These are phyloP conservation scores for Trichomalopsis sarcophagae DNA, from an alignment of 1,140 invertebrate species.

Conservation along the genomic window DNA sequence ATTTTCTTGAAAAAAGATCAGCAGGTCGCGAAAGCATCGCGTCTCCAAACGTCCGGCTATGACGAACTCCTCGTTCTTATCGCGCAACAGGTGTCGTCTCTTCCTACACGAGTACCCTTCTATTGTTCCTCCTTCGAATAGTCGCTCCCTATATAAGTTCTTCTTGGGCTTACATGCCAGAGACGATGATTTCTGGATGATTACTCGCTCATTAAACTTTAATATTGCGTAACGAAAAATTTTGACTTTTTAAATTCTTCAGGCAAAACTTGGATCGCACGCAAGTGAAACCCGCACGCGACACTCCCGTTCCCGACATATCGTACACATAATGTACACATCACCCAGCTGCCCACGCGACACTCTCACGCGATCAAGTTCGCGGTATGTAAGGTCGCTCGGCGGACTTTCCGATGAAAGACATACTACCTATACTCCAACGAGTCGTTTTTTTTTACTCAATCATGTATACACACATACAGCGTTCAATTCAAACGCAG, in stretches of 20 bases:
- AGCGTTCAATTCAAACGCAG: too few species aligned
- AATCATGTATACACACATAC: too few species aligned
- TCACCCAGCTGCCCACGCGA: too few species aligned
- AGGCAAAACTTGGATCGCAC: neutral
- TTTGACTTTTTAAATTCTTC: too few species aligned
- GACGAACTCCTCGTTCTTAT: neutral
- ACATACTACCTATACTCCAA: neutral
- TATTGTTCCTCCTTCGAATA: neutral
- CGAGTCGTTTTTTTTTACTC: too few species aligned
- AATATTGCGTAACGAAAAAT: too few species aligned
- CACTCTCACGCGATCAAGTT: neutral
- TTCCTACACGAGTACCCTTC: neutral
- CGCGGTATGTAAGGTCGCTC: too few species aligned
- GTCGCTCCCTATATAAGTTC: neutral
- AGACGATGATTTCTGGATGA: too few species aligned
- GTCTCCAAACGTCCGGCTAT: neutral
- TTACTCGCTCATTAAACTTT: too few species aligned
- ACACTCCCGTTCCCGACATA: neutral
- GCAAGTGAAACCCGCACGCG: neutral
- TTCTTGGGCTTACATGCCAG: too few species aligned
- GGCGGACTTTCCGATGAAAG: neutral
- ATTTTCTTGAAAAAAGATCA: too few species aligned
- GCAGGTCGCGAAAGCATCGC: neutral
- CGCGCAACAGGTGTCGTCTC: constrained; percentile 4
- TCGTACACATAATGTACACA: neutral